Base-by-base conservation (phyloP, 2,797 vertebrate genomes). In the Chelmon rostratus region DNA sequence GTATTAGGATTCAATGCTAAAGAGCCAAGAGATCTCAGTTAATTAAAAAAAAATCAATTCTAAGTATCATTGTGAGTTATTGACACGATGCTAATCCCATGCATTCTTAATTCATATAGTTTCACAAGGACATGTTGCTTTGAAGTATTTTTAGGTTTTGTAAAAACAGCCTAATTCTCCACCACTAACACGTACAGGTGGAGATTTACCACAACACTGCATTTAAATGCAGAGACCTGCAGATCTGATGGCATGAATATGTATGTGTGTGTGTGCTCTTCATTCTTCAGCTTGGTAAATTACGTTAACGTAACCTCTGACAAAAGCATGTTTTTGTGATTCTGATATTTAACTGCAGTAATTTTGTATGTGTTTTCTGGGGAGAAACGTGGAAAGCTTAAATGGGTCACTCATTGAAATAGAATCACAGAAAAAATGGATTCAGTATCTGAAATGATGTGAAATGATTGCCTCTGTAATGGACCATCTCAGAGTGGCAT, bases 251-350 rank as follows among this genome's bases (percentile, higher is more conserved):
- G n/a, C 35, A 74, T 69, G 64, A 78, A 79, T 64, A 67, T 53
- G 40, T 78, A 57, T 13, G 64, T 81, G 76, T 31, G 28, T 31
- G 28, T 31, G 28, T 31, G 65, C 70, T 76, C 82, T 79, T 80
- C 67, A 85, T 82, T 89, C 82, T 81, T 80, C 68, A 78, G 72
- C 79, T 59, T 46, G 8, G 67, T 92, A 25, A 86, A 89, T 89
- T 75, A 91, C 91, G 56, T 62, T 72, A 76, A 81, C 73, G 8
- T 58, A 49, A n/a, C 53, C 53, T 68, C 54, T 56, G 62, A 84
- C 58, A 67, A 33, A 50, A 68, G 4, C 52, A 12, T 63, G 44
- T 74, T 61, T 52, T 47, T 47, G 33, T 79, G 25, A 82, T 64
- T 79, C 68, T 77, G 62, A 13, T 76, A 58, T 23, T 15, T 44